phyloP scores from a whole-genome alignment of 1,140 invertebrate genomes.

The Sinonovacula constricta region DNA sequence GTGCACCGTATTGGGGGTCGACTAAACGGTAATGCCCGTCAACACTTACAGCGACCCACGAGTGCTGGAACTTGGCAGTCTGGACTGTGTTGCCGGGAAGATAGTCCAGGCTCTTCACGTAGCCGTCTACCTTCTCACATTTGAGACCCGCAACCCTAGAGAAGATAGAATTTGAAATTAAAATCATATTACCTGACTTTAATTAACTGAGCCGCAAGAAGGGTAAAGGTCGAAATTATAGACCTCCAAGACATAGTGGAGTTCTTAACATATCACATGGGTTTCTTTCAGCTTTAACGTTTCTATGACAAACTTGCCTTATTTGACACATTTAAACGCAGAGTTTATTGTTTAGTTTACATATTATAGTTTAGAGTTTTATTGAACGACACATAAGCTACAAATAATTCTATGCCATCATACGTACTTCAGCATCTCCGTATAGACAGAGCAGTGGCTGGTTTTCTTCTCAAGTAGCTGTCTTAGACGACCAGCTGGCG shows the following conservation, averaged over 20 bases:
- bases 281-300: too few species aligned
- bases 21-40: slow-evolving; percentile 66
- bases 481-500: slow-evolving; percentile 61
- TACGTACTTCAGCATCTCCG: slow-evolving; percentile 66
- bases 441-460: slow-evolving; percentile 60
- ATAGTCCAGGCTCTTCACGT: slow-evolving; percentile 67
- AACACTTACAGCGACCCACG: slow-evolving; percentile 68
- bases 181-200: too few species aligned
- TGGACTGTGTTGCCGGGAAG: slow-evolving; percentile 65
- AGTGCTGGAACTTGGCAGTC: slow-evolving; percentile 59
- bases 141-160: slow-evolving; percentile 65
- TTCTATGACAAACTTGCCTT: too few species aligned
- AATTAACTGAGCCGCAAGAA: too few species aligned
- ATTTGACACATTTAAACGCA: too few species aligned
- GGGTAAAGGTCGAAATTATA: too few species aligned
- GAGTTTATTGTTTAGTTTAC: not conserved
- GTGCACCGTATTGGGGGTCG: slow-evolving; percentile 64
- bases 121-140: slow-evolving; percentile 70
- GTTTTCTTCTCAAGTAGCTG: slow-evolving; percentile 61
- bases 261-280: too few species aligned
- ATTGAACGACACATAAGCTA: too few species aligned
- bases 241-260: not conserved
- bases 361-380: not conserved
- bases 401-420: too few species aligned
- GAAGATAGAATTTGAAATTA: not conserved